Conservation (phyloP, 1,140 invertebrate genomes). For the Pseudomyrmex cubaensis region DNA sequence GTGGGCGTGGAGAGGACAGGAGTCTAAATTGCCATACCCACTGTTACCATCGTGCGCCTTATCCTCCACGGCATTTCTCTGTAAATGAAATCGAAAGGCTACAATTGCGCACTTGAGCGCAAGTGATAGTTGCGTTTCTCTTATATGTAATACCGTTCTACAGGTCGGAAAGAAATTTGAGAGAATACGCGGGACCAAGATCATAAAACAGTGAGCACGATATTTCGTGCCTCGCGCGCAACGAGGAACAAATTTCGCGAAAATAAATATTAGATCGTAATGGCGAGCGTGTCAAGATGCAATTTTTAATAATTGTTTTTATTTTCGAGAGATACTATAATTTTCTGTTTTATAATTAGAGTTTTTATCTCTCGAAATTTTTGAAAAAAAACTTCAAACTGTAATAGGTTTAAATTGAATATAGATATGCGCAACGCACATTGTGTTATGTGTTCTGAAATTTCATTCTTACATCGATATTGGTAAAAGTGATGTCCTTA, state of each 20-base stretch:
- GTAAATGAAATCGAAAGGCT: constrained; percentile 64
- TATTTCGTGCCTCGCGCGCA: constrained; percentile 8
- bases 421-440: background rate
- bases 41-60: constrained; percentile 52
- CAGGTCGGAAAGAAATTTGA: constrained; percentile 44
- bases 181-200: background rate
- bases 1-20: constrained; percentile 17
- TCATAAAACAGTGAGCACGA: constrained; percentile 17
- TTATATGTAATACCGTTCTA: constrained; percentile 48
- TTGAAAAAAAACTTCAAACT: too few species aligned
- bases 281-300: too few species aligned
- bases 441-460: background rate
- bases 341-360: too few species aligned
- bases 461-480: constrained; percentile 26
- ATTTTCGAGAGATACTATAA: too few species aligned
- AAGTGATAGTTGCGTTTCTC: constrained; percentile 42
- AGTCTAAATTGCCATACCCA: constrained; percentile 67
- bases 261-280: background rate
- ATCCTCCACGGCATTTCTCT: constrained; percentile 19
- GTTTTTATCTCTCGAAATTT: too few species aligned
- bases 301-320: too few species aligned
- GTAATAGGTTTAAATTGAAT: too few species aligned
- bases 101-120: constrained; percentile 43
- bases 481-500: constrained; percentile 25
- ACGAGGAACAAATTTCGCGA: background rate